Evolutionary conservation across 2,888 invertebrate species (phyloP), one percentile per base, ranked within the genome.

Genomic region (Idaea straminata): DNA sequence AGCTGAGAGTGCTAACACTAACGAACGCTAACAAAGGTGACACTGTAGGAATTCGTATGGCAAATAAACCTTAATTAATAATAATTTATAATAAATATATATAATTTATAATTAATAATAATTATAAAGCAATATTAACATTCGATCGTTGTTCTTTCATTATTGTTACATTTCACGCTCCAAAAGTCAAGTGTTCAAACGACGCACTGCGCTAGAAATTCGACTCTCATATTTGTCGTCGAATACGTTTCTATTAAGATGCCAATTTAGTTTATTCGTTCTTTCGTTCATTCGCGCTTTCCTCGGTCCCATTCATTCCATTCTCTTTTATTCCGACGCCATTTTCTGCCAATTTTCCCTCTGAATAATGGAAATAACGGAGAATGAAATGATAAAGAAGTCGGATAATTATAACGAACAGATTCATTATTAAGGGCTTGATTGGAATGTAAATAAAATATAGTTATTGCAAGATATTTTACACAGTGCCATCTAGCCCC

Each of bases 321-420:
- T 81, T 83, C 79, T 78, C 72, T 76, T 74, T 73, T 75, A 34
- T 67, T 68, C 69, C 67, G 72, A 66, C 66, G 68, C 77, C 72
- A 83, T 85, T 86, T 84, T 80, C 74, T 74, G 76, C 73, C 81
- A 82, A 85, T 85, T 85, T 85, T 78, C 77, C 76, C 77, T 71
- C 71, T 69, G 70, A 64, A 70, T 77, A 79, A 81, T 81, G 79
- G 76, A 79, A 84, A 83, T 83, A 79, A 83, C 78, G 67, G 79
- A 74, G 76, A 78, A 80, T 75, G 72, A 47, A 76, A 79, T 72
- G 71, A 72, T 70, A 69, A 69, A 73, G 25, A 74, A 70, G 67
- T 64, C 64, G 64, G 61, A 34, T 59, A 34, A 25, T 25, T 25
- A 34, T 34, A 34, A 59, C n/a, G 16, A 58, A 59, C 34, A 34